A percentile compares a stretch with the other conserved stretches of the same genome.
Conservation (phyloP, 2,113 vertebrate species). For the Cyanoliseus patagonus region DNA sequence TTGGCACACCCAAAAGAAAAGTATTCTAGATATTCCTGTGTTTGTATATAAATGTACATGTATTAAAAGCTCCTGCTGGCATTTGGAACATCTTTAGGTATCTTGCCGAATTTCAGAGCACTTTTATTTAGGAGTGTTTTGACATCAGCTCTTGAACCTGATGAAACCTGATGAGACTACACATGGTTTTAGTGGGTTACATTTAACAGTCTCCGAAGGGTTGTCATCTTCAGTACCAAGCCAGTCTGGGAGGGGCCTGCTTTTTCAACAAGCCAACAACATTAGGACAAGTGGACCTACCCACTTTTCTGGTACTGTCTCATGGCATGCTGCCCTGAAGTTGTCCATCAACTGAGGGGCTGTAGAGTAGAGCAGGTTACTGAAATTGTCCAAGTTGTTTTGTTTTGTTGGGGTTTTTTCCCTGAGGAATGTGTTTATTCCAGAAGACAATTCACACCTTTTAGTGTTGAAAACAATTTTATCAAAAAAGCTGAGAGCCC, state of each 20-base stretch:
- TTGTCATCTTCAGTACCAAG: not conserved
- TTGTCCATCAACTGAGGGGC: not conserved
- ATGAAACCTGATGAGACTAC: not conserved
- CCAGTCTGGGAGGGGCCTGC: not conserved
- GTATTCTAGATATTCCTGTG: not conserved
- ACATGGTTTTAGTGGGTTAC: not conserved
- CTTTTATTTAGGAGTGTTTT: not conserved
- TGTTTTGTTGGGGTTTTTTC: not conserved
- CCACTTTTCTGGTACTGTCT: not conserved
- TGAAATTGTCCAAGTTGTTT: not conserved
- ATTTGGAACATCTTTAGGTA: not conserved
- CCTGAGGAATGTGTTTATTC: not conserved
- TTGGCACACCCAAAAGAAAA: not conserved
- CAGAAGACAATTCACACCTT: not conserved
- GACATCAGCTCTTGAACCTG: not conserved
- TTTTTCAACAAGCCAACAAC: not conserved
- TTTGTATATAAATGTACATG: not conserved
- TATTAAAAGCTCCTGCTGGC: not conserved
- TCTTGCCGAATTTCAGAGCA: not conserved
- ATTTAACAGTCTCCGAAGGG: not conserved
- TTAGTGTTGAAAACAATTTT: not conserved
- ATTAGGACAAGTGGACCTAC: not conserved
- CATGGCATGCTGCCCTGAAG: fast-evolving
- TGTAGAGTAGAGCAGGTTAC: not conserved
- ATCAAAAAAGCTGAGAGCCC: not conserved